phyloP scores from a whole-genome alignment of 2,113 vertebrate genomes.

The Crotalus viridis region DNA sequence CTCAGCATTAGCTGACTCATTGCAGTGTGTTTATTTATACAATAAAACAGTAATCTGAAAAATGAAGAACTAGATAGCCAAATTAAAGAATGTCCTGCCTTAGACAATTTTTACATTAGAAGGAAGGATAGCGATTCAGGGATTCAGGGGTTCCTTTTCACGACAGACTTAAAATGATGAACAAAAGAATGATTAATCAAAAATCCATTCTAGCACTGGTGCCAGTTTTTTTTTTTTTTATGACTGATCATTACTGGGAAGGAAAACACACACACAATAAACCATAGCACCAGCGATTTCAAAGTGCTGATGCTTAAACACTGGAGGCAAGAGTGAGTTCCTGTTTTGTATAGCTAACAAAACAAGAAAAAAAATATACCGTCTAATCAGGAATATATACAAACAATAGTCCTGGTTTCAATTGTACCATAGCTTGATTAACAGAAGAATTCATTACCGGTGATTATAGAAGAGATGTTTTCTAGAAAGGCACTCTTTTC shows the following conservation, averaged over 20 bases:
- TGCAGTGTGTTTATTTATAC: not conserved
- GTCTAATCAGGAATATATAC: not conserved
- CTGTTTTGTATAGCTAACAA: constrained; percentile 1
- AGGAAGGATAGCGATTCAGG: not conserved
- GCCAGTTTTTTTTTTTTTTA: not conserved
- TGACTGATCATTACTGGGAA: not conserved
- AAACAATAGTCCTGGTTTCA: not conserved
- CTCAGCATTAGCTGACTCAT: not conserved
- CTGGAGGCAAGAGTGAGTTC: not conserved
- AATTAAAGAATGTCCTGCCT: not conserved
- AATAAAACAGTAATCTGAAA: not conserved
- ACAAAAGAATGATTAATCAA: constrained; percentile 10
- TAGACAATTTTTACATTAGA: not conserved
- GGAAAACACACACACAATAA: no score
- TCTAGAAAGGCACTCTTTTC: not conserved
- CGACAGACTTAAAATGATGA: not conserved
- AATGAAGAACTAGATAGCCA: not conserved
- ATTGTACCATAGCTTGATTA: not conserved
- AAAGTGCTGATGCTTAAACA: not conserved
- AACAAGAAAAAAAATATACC: not conserved
- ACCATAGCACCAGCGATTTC: not conserved
- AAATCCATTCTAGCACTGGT: not conserved
- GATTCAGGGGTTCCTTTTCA: not conserved
- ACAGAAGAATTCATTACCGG: not conserved
- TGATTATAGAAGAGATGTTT: not conserved